Base-by-base conservation (phyloP, 2,888 invertebrate species). In the Anoplius nigerrimus region DNA sequence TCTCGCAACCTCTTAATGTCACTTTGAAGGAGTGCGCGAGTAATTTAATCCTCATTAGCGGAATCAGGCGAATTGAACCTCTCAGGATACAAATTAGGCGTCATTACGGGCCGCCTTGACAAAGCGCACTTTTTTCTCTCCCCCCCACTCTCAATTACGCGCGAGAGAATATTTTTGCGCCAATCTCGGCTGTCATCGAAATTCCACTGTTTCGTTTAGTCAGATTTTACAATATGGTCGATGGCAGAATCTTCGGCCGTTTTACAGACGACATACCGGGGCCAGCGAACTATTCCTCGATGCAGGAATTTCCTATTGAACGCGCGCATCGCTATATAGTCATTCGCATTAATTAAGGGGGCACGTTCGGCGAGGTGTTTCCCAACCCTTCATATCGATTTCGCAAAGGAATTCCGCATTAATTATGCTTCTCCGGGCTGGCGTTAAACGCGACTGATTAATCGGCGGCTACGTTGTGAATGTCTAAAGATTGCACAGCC, bases 281-380 rank as follows among this genome's bases (percentile, higher is more conserved):
- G 63, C 60, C 64, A 54, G 65, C 62, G 57, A 56, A 46, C 62
- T 52, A 60, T 45, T 11, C 57, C 52, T 51, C 56, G 63, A 70
- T 63, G 58, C 68, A 68, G 65, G 71, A 74, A 71, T 73, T 68
- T 60, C 45, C 68, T 57, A 74, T 66, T 68, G 71, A 74, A 68
- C 66, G 67, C 63, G 67, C 63, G 62, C 54, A 58, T 58, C 68
- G 63, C 51, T 59, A 22, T 48, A 54, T 61, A 55, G 52, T 34
- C 51, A 20, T 43, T 16, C 48, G 60, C 56, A 57, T 60, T 71
- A 73, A 75, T 75, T 66, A 53, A 68, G 61, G 62, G n/a, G 46
- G 27, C 45, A 34, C 43, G 51, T 62, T 62, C 34, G 55, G 58
- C 48, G 34, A 21, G 55, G 18, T 61, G 27, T 57, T n/a, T 53